Percentiles rank a stretch among this genome's conserved stretches.
Evolutionary conservation across 2,888 invertebrate species (phyloP).

Genomic region (Galerucella nymphaeae): DNA sequence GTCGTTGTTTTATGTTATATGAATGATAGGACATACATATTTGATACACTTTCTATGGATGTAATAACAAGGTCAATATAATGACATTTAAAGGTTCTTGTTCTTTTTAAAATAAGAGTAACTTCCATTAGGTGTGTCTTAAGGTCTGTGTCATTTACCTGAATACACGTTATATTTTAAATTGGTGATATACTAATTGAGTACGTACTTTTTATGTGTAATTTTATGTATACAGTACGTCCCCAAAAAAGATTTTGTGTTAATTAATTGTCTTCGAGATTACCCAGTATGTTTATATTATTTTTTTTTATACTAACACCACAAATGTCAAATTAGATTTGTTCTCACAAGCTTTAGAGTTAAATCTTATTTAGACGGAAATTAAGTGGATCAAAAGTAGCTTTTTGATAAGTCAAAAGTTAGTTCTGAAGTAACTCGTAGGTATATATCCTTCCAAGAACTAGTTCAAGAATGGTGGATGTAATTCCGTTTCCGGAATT

Average conservation of each 20-base stretch:
- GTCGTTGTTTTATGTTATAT: neutral
- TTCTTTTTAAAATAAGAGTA: neutral
- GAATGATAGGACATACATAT: conserved; percentile 2
- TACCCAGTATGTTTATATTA: too few species aligned
- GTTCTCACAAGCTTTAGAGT: too few species aligned
- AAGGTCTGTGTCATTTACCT: conserved; percentile 5
- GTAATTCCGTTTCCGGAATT: too few species aligned
- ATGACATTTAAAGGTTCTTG: conserved; percentile 8
- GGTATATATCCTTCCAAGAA: too few species aligned
- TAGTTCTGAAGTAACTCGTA: too few species aligned
- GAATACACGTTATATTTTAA: neutral
- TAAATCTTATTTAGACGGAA: too few species aligned
- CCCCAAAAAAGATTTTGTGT: neutral
- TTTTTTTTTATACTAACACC: too few species aligned
- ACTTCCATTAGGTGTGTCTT: neutral
- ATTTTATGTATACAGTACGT: neutral
- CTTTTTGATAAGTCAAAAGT: too few species aligned
- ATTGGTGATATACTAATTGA: neutral
- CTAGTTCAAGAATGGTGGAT: too few species aligned
- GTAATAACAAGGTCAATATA: conserved; percentile 2
- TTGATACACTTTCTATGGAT: conserved; percentile 6
- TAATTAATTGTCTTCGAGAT: too few species aligned
- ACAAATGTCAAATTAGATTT: too few species aligned
- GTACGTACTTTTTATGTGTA: neutral
- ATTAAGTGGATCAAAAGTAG: too few species aligned